Percentiles rank a stretch among this genome's conserved stretches.
Evolutionary conservation across 2,888 invertebrate genomes (phyloP).

Genomic region (Epicampocera succincta): DNA sequence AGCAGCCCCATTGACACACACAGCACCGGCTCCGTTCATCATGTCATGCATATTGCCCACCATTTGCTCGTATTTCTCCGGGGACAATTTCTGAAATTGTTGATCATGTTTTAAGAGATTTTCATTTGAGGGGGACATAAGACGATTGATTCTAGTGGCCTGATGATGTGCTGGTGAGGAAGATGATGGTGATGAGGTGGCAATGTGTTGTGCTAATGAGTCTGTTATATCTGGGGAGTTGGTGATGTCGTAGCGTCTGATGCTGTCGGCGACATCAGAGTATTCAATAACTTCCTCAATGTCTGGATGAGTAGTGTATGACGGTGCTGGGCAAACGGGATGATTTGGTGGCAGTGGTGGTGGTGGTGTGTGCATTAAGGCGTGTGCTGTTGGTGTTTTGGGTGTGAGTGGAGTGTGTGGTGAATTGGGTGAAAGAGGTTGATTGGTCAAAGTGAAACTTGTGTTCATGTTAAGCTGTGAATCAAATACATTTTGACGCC

Average conservation of each 20-base stretch:
- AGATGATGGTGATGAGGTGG: conserved; percentile 52
- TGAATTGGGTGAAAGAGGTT: conserved; percentile 61
- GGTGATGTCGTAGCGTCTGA: conserved; percentile 74
- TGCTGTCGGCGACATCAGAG: conserved; percentile 78
- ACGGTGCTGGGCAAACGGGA: conserved; percentile 20
- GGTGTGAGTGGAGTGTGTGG: conserved; percentile 56
- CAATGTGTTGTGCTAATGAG: conserved; percentile 59
- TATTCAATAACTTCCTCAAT: conserved; percentile 78
- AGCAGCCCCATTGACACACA: conserved; percentile 6
- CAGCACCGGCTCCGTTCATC: conserved; percentile 33
- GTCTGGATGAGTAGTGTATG: conserved; percentile 60
- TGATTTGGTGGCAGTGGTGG: conserved; percentile 67
- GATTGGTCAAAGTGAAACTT: conserved; percentile 62
- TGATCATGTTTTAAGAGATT: conserved; percentile 78
- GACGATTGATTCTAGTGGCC: conserved; percentile 70
- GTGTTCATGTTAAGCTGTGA: conserved; percentile 60
- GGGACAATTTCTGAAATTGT: conserved; percentile 80
- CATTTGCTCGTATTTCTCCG: conserved; percentile 78
- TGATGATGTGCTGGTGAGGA: conserved; percentile 60
- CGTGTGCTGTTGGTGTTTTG: conserved; percentile 66
- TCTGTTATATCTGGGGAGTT: conserved; percentile 58
- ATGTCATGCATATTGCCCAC: conserved; percentile 74
- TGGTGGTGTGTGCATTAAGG: conserved; percentile 71
- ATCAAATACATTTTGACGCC: conserved; percentile 74
- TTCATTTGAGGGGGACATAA: conserved; percentile 77